Evolutionary conservation across 2,888 invertebrate species (phyloP).

Genomic region (Habroteleia sp.): DNA sequence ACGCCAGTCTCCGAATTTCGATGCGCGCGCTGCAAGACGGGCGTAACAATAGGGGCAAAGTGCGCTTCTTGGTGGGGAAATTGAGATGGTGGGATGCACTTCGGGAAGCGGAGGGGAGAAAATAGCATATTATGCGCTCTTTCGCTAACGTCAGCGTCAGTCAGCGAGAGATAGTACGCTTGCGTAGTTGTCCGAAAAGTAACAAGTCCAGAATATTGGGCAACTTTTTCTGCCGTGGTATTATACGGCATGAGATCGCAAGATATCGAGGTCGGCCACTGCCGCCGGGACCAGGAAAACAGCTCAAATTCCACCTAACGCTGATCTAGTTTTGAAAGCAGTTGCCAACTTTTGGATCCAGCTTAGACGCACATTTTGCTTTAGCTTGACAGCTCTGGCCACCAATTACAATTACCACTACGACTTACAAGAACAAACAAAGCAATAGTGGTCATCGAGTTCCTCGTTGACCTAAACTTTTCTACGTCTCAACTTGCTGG

Average conservation of each 20-base stretch:
- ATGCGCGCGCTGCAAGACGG: conserved; percentile 45
- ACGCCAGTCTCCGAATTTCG: background rate
- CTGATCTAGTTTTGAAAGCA: no score
- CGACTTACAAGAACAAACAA: background rate
- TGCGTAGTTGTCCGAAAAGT: conserved; percentile 69
- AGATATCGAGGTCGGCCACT: no score
- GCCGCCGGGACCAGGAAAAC: no score
- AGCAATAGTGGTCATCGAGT: no score
- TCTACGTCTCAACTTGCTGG: background rate
- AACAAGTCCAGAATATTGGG: conserved; percentile 24
- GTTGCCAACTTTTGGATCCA: no score
- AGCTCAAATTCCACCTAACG: no score
- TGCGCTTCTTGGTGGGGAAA: background rate
- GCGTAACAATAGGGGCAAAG: conserved; percentile 32
- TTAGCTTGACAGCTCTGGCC: background rate
- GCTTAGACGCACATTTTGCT: no score
- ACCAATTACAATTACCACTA: no score
- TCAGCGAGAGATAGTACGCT: conserved; percentile 77
- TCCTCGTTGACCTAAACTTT: no score
- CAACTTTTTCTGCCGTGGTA: background rate
- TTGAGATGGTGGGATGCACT: no score
- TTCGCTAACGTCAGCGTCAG: conserved; percentile 68
- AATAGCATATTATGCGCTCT: conserved; percentile 40
- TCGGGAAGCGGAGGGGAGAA: conserved; percentile 17
- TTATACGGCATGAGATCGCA: conserved; percentile 41